Conservation (phyloP, 1,140 invertebrate species). For the Drosophila micromelanica region DNA sequence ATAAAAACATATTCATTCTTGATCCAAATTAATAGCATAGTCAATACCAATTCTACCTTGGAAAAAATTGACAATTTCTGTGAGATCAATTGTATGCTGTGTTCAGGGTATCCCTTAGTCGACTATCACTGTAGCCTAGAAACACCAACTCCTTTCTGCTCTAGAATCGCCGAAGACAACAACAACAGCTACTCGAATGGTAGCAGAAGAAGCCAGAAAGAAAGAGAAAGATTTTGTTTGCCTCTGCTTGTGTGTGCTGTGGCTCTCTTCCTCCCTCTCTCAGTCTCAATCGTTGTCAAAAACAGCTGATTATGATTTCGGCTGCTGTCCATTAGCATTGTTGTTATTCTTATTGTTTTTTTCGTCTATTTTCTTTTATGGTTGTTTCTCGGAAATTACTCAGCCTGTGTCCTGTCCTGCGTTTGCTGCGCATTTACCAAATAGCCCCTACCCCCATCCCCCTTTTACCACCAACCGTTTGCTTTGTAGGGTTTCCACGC, state of each 20-base stretch:
- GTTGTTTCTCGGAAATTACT: slow-evolving; percentile 12
- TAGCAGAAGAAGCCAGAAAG: background rate
- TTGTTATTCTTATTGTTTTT: slow-evolving; percentile 10
- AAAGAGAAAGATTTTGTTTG: slow-evolving; percentile 21
- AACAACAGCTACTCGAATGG: slow-evolving; percentile 3
- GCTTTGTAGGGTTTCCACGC: slow-evolving; percentile 57
- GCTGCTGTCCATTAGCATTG: slow-evolving; percentile 31
- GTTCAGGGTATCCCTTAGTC: background rate
- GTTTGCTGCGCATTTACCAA: slow-evolving; percentile 57
- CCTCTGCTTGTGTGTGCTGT: slow-evolving; percentile 5
- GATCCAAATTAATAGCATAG: no score
- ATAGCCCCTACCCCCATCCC: background rate
- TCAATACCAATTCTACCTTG: no score
- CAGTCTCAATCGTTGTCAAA: background rate
- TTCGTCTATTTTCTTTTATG: slow-evolving; percentile 22
- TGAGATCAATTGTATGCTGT: no score
- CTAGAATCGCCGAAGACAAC: slow-evolving; percentile 10
- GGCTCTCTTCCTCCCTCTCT: background rate
- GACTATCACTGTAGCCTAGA: no score
- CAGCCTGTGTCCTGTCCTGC: slow-evolving; percentile 17
- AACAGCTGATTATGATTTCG: slow-evolving; percentile 40
- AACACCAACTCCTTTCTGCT: background rate
- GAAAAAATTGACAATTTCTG: no score
- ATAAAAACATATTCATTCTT: no score
- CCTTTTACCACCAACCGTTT: background rate